Evolutionary conservation across 1,140 invertebrate species (phyloP).

Genomic region (Lucilia cuprina): DNA sequence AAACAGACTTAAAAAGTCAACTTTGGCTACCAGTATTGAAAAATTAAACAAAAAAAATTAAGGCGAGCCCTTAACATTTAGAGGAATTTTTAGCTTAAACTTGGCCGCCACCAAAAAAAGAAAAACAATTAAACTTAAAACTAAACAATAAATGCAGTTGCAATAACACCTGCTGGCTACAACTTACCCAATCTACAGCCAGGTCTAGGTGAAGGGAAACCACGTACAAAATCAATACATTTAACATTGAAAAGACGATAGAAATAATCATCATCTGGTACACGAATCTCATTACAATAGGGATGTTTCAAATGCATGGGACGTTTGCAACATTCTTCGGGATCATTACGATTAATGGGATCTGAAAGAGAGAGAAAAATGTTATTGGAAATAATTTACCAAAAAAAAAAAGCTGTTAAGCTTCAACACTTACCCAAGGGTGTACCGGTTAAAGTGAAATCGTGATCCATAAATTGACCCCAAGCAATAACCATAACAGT

Average conservation of each 20-base stretch:
- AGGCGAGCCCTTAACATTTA: neutral
- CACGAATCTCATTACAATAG: slow-evolving; percentile 88
- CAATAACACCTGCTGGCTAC: neutral
- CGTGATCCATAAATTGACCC: slow-evolving; percentile 96
- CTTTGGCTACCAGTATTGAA: neutral
- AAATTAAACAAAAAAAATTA: neutral
- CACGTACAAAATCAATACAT: slow-evolving; percentile 88
- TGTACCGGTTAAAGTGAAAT: slow-evolving; percentile 87
- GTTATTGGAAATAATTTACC: neutral
- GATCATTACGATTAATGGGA: slow-evolving; percentile 83
- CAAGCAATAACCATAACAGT: slow-evolving; percentile 92
- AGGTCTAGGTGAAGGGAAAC: slow-evolving; percentile 81
- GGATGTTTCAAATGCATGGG: slow-evolving; percentile 82
- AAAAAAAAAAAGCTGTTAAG: neutral
- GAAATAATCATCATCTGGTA: slow-evolving; percentile 92
- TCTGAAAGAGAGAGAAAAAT: slow-evolving; percentile 65
- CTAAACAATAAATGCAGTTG: neutral
- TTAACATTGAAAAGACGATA: slow-evolving; percentile 83
- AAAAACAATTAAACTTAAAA: neutral
- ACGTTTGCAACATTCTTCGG: slow-evolving; percentile 85
- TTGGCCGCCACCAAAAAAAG: neutral
- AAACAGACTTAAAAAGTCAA: neutral
- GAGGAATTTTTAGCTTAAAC: neutral
- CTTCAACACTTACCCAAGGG: slow-evolving; percentile 73
- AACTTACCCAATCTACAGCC: slow-evolving; percentile 79